Percentiles rank a stretch among this genome's conserved stretches.
Evolutionary conservation across 2,888 invertebrate species (phyloP).

Genomic region (Cantharis nigra): DNA sequence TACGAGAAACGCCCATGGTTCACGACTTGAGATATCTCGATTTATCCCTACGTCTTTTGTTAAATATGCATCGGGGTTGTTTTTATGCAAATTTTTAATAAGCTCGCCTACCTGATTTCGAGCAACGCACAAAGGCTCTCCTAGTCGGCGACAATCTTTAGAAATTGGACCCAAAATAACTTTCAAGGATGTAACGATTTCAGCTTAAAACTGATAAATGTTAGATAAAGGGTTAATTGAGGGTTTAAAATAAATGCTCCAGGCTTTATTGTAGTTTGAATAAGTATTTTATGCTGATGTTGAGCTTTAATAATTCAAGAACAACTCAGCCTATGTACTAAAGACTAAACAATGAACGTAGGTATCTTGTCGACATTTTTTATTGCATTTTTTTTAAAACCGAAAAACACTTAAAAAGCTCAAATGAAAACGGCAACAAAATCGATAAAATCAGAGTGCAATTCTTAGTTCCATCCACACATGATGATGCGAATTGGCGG

Average conservation of each 20-base stretch:
- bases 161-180: neutral
- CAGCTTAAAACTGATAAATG: slow-evolving; percentile 32
- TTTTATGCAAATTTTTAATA: slow-evolving; percentile 29
- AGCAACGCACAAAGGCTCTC: neutral
- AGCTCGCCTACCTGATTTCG: neutral
- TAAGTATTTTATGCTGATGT: slow-evolving; percentile 16
- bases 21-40: slow-evolving; percentile 45
- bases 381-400: neutral
- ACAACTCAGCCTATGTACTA: neutral
- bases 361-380: neutral
- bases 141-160: neutral
- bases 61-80: slow-evolving; percentile 23
- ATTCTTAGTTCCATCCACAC: slow-evolving; percentile 37
- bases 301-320: neutral
- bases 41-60: slow-evolving; percentile 21
- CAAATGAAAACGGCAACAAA: slow-evolving; percentile 22
- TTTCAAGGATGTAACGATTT: neutral
- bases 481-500: slow-evolving; percentile 49
- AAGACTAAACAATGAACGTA: neutral
- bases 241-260: slow-evolving; percentile 19
- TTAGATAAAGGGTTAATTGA: slow-evolving; percentile 32
- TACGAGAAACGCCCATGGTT: slow-evolving; percentile 49
- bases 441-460: slow-evolving; percentile 31
- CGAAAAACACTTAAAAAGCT: neutral
- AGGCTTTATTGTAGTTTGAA: slow-evolving; percentile 22